Base-by-base conservation (phyloP, 2,888 invertebrate genomes). In the Nymphalis polychloros region DNA sequence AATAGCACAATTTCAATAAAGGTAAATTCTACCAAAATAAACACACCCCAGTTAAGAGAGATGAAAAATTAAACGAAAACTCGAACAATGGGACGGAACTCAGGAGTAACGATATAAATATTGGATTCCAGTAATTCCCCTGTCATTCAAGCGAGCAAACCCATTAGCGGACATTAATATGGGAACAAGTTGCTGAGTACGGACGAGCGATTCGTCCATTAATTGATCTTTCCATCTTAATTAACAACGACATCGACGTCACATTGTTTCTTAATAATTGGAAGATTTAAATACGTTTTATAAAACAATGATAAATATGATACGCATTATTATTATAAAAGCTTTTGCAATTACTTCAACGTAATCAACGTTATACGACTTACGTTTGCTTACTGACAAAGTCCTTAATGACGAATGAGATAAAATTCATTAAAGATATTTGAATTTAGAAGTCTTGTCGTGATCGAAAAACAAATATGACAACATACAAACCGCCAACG, bases 91-190 rank as follows among this genome's bases (percentile, higher is more conserved):
- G 13, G 2, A 16, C 52, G 20, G 17, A 13, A 41, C 17, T 17
- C 52, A 13, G 17, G 13, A 13, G 49, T 17, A 49, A 31, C 55
- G 27, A 47, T 41, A 66, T 60, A 66, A 35, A 60, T 60, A 53
- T 47, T 60, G 53, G 53, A 66, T 31, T 47, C 52, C 52, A 53
- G 60, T 52, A 60, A 60, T 66, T 53, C 65, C 60, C 52, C 27
- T 23, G 65, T 60, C 65, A 52, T 41, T 60, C 61, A 10, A 13
- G 49, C 59, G 60, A 19, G 53, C 63, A 20, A 65, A 60, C 47
- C 65, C 47, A 66, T 66, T 66, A 60, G 47, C 60, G 60, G 27
- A 16, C 48, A 57, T 60, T 66, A 66, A 66, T 60, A 47, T 31
- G 55, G 52, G 53, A 60, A 66, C 47, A 53, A 53, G 65, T 27